Conservation (phyloP, 2,113 vertebrate genomes). For the Microcebus jonahi region DNA sequence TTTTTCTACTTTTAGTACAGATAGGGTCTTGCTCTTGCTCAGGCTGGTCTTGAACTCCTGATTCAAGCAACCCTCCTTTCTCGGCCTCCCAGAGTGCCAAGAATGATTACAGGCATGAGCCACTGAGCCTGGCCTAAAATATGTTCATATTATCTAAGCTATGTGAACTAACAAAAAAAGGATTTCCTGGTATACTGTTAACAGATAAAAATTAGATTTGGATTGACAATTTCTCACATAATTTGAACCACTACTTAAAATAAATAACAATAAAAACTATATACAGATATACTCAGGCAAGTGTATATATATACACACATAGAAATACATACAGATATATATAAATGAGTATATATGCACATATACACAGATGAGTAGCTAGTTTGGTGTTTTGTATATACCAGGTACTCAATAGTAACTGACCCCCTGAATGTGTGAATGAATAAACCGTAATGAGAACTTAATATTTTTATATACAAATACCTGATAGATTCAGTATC, state of each 20-base stretch:
- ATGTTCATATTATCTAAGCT: not conserved
- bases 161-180: not conserved
- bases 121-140: not conserved
- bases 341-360: not conserved
- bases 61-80: too few relatives aligned
- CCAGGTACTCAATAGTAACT: not conserved
- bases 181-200: not conserved
- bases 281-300: not conserved
- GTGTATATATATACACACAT: not conserved
- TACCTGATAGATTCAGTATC: constrained; percentile 93
- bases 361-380: not conserved
- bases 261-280: constrained; percentile 8
- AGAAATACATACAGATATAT: not conserved
- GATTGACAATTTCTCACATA: not conserved
- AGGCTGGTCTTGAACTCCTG: too few relatives aligned
- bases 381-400: not conserved
- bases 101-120: too few relatives aligned
- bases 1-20: too few relatives aligned
- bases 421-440: not conserved
- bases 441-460: not conserved
- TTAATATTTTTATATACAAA: not conserved
- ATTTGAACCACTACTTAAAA: not conserved
- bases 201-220: not conserved
- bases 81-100: too few relatives aligned
- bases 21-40: too few relatives aligned